A percentile compares a stretch with the other conserved stretches of the same genome.
Evolutionary conservation across 2,888 invertebrate species (phyloP).

Genomic region (Caenorhabditis sp.): DNA sequence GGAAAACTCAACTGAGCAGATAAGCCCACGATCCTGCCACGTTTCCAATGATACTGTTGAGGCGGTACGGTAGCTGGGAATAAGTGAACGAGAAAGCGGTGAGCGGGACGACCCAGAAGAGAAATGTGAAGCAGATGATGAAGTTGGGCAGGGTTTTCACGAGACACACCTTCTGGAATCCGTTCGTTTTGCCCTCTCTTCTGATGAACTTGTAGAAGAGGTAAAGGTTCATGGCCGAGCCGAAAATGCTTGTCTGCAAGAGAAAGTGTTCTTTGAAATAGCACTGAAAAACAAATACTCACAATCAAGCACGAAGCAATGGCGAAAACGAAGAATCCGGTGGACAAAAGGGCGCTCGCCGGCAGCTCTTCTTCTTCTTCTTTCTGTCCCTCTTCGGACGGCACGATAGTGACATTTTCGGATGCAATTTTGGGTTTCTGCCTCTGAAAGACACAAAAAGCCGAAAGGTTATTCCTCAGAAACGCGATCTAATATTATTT

Average conservation of each 20-base stretch:
- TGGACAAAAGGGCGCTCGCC: conserved; percentile 31
- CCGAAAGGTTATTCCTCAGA: too few species aligned
- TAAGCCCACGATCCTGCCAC: conserved; percentile 29
- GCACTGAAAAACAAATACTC: not conserved
- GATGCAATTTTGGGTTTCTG: not conserved
- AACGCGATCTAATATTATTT: too few species aligned
- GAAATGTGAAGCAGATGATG: conserved; percentile 22
- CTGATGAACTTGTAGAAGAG: conserved; percentile 27
- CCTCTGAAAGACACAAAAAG: not conserved
- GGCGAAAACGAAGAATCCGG: conserved; percentile 18
- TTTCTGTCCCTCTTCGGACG: conserved; percentile 9
- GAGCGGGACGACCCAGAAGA: conserved; percentile 25
- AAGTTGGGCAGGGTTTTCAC: conserved; percentile 33
- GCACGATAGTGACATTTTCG: not conserved
- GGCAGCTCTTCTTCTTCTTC: conserved; percentile 29
- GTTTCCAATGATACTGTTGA: conserved; percentile 29
- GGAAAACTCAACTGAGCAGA: conserved; percentile 24
- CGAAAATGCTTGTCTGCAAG: conserved; percentile 29
- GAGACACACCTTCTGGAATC: conserved; percentile 35
- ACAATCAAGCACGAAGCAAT: conserved; percentile 28
- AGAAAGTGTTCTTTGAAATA: too few species aligned
- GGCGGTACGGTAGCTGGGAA: conserved; percentile 5
- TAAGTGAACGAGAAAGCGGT: conserved; percentile 18
- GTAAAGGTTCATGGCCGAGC: conserved; percentile 15
- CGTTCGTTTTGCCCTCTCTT: conserved; percentile 31